phyloP scores from a whole-genome alignment of 2,113 vertebrate species.

The Scophthalmus maximus region DNA sequence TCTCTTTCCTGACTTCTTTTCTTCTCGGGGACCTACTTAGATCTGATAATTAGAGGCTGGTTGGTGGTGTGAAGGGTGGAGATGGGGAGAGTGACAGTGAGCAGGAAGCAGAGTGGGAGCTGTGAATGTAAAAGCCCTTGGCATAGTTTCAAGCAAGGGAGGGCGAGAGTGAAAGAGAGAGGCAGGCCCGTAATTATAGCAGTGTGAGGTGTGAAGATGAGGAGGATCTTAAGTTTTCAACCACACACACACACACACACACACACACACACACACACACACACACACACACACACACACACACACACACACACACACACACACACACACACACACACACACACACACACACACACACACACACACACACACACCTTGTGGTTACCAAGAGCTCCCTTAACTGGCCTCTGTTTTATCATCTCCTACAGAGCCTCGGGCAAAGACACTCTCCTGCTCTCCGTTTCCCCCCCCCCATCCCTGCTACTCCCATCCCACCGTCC shows the following conservation, averaged over 20 bases:
- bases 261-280: background rate
- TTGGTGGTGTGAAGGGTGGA: conserved; percentile 76
- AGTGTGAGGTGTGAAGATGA: conserved; percentile 73
- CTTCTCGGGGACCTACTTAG: conserved; percentile 69
- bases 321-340: background rate
- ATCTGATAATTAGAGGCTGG: conserved; percentile 76
- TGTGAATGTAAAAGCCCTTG: conserved; percentile 73
- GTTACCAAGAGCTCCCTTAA: conserved; percentile 59
- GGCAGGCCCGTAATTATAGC: conserved; percentile 75
- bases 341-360: background rate
- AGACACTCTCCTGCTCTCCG: conserved; percentile 40
- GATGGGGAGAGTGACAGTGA: conserved; percentile 62
- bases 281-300: conserved; percentile 15
- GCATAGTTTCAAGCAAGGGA: conserved; percentile 67
- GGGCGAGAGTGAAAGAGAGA: conserved; percentile 60
- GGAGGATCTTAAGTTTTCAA: conserved; percentile 69
- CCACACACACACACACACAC: conserved; percentile 27
- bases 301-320: conserved; percentile 48
- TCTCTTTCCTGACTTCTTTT: conserved; percentile 44
- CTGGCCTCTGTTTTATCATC: conserved; percentile 70
- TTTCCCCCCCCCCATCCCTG: conserved; percentile 31
- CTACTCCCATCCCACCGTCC: conserved; percentile 15
- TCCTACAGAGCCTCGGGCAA: conserved; percentile 67
- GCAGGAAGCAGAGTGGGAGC: conserved; percentile 62
- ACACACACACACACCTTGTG: conserved; percentile 41